Percentiles rank a stretch among this genome's conserved stretches.
phyloP scores from a whole-genome alignment of 2,797 vertebrate species.

The Microctenopoma steveboyesi region DNA sequence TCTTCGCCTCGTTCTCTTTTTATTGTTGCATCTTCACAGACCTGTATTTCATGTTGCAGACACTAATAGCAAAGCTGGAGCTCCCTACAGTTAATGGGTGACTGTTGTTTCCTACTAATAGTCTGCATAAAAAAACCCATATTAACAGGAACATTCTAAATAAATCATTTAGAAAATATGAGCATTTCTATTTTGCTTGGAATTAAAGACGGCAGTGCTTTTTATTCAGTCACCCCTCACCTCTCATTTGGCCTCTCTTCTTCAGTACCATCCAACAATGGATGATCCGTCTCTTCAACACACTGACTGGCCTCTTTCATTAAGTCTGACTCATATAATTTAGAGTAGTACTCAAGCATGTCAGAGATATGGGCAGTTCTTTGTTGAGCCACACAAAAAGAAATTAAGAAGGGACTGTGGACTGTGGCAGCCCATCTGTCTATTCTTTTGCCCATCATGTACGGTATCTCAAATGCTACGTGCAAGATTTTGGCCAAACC shows the following conservation, averaged over 20 bases:
- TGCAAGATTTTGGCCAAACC: neutral
- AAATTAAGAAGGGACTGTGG: neutral
- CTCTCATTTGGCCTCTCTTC: constrained; percentile 30
- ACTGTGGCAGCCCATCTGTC: constrained; percentile 14
- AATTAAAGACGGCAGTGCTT: constrained; percentile 21
- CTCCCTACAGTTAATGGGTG: constrained; percentile 39
- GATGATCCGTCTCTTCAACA: constrained; percentile 35
- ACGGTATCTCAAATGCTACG: neutral
- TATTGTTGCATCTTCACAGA: constrained; percentile 50
- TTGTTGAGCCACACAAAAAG: neutral
- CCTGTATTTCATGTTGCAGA: constrained; percentile 55
- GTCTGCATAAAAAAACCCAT: constrained; percentile 8
- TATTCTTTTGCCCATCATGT: constrained; percentile 10
- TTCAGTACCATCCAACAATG: constrained; percentile 27
- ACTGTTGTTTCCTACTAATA: constrained; percentile 44
- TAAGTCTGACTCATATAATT: constrained; percentile 37
- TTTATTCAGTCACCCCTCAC: constrained; percentile 16
- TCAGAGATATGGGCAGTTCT: constrained; percentile 4
- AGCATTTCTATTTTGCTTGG: constrained; percentile 14
- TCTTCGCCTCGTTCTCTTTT: constrained; percentile 48
- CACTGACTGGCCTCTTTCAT: constrained; percentile 29
- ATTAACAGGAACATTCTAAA: neutral
- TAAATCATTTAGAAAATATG: neutral
- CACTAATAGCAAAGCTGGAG: constrained; percentile 55
- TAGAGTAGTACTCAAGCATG: constrained; percentile 28